phyloP scores from a whole-genome alignment of 1,140 invertebrate species.

The Philaenus spumarius region DNA sequence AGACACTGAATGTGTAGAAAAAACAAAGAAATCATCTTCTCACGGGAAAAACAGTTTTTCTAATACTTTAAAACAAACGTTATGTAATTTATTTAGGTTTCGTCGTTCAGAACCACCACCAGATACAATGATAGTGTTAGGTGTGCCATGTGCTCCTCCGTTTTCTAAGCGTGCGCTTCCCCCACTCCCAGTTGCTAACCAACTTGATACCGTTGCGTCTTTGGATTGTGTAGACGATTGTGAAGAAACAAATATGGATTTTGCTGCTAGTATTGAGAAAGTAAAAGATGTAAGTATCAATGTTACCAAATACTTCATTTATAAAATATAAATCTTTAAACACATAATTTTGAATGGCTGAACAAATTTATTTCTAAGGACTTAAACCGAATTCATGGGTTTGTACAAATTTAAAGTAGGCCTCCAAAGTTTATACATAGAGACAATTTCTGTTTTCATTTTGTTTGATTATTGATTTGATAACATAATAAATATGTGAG shows the following conservation, averaged over 20 bases:
- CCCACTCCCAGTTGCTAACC: constrained; percentile 53
- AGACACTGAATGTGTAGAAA: constrained; percentile 7
- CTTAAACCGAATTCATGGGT: too few species aligned
- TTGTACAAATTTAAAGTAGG: too few species aligned
- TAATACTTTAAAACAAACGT: constrained; percentile 72
- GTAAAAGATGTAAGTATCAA: constrained; percentile 83
- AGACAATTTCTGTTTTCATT: too few species aligned
- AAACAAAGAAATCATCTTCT: constrained; percentile 13
- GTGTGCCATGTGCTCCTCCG: constrained; percentile 33
- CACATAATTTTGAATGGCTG: too few species aligned
- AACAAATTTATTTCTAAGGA: too few species aligned
- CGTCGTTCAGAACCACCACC: constrained; percentile 35
- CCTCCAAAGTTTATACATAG: too few species aligned
- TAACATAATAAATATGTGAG: too few species aligned
- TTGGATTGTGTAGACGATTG: constrained; percentile 30
- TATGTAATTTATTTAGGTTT: constrained; percentile 76
- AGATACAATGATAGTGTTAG: constrained; percentile 25
- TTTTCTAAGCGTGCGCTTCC: constrained; percentile 67
- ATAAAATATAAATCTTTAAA: too few species aligned
- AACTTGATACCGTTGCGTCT: constrained; percentile 27
- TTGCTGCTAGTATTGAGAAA: constrained; percentile 86
- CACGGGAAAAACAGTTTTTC: constrained; percentile 47
- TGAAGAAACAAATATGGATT: constrained; percentile 59
- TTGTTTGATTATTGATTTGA: too few species aligned
- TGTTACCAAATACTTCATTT: too few species aligned